Evolutionary conservation across 2,888 invertebrate genomes (phyloP).

Genomic region (Agelastica alni): DNA sequence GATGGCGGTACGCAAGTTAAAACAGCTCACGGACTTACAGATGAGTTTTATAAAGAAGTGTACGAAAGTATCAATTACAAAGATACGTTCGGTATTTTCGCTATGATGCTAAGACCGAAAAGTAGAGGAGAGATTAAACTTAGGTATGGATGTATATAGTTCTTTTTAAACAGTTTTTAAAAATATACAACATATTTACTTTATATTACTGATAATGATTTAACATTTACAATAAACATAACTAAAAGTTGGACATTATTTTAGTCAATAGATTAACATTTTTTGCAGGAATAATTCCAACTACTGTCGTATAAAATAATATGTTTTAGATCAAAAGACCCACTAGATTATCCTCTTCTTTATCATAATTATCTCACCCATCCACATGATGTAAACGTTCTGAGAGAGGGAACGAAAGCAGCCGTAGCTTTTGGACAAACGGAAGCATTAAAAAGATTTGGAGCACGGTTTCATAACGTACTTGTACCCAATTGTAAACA

Average conservation of each 20-base stretch:
- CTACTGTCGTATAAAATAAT: background rate
- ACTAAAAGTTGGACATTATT: no score
- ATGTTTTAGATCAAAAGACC: constrained; percentile 60
- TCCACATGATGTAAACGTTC: constrained; percentile 79
- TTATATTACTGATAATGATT: no score
- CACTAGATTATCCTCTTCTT: constrained; percentile 80
- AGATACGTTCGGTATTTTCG: constrained; percentile 82
- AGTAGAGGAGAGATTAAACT: constrained; percentile 78
- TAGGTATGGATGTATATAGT: no score
- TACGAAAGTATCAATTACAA: constrained; percentile 71
- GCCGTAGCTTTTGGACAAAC: constrained; percentile 82
- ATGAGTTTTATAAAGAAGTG: constrained; percentile 80
- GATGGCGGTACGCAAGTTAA: constrained; percentile 79
- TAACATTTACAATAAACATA: no score
- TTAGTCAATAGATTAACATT: no score
- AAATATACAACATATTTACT: no score
- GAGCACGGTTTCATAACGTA: constrained; percentile 74
- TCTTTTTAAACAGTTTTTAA: no score
- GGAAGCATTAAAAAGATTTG: constrained; percentile 75
- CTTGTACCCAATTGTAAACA: constrained; percentile 84
- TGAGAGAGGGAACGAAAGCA: constrained; percentile 86
- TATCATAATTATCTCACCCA: constrained; percentile 92
- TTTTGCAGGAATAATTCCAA: background rate
- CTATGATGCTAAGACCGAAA: constrained; percentile 88
- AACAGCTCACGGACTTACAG: constrained; percentile 78